A percentile compares a stretch with the other conserved stretches of the same genome.
Conservation (phyloP, 2,113 vertebrate species). For the Hassar affinis region DNA sequence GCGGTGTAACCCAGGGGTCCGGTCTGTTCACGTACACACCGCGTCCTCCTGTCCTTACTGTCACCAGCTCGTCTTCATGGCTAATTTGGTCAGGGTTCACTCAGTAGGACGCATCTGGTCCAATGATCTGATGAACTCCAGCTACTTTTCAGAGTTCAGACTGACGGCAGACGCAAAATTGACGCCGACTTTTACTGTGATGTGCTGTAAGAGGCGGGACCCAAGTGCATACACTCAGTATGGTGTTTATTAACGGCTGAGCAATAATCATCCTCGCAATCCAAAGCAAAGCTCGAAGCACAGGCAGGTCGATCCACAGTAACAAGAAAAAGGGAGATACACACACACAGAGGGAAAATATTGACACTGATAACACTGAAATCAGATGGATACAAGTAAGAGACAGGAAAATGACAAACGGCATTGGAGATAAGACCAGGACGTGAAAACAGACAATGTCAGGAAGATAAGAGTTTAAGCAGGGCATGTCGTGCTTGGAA, state of each 20-base stretch:
- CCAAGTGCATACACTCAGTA: background rate
- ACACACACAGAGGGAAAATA: background rate
- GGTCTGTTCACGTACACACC: constrained; percentile 11
- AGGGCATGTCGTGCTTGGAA: background rate
- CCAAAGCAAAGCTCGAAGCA: background rate
- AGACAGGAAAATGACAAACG: background rate
- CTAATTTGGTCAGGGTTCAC: background rate
- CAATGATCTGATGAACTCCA: background rate
- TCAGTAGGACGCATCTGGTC: background rate
- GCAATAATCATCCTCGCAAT: background rate
- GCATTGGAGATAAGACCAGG: background rate
- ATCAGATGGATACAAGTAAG: background rate
- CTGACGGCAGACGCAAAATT: background rate
- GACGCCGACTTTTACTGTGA: background rate
- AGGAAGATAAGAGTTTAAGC: background rate
- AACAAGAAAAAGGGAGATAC: background rate
- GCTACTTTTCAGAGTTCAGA: background rate
- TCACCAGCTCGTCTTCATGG: constrained; percentile 51
- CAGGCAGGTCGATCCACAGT: background rate
- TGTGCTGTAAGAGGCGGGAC: background rate
- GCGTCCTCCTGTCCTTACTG: constrained; percentile 36
- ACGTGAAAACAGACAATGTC: background rate
- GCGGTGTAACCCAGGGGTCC: background rate
- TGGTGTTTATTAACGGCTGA: background rate
- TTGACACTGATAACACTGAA: background rate